phyloP scores from a whole-genome alignment of 2,888 invertebrate genomes.

The Drosophila borborema region DNA sequence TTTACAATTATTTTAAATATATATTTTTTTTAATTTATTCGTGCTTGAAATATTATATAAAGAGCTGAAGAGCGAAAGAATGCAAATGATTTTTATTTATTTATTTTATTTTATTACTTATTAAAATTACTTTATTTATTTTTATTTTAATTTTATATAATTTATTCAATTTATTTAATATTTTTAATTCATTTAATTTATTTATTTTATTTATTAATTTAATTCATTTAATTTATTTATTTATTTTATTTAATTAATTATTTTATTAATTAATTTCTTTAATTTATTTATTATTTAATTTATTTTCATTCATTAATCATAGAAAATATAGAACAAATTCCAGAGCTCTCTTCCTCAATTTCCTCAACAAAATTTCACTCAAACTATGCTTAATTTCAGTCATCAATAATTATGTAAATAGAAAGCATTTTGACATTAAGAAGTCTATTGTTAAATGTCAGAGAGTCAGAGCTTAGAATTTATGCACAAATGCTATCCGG shows the following conservation, averaged over 20 bases:
- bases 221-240: too few relatives aligned
- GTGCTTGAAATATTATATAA: neutral
- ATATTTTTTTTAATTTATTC: neutral
- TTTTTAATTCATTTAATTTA: too few relatives aligned
- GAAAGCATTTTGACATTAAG: neutral
- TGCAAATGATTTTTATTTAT: neutral
- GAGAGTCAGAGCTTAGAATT: neutral
- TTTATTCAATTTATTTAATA: too few relatives aligned
- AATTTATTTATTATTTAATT: too few relatives aligned
- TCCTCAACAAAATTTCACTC: neutral
- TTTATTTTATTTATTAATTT: too few relatives aligned
- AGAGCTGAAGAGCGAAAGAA: too few relatives aligned
- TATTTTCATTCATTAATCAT: too few relatives aligned
- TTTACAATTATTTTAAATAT: neutral
- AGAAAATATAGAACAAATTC: neutral
- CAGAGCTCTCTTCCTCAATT: neutral
- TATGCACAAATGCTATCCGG: conserved; percentile 12
- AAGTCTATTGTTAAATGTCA: neutral
- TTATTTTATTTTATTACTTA: too few relatives aligned
- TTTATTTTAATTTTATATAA: too few relatives aligned
- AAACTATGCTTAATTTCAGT: neutral
- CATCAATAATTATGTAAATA: neutral
- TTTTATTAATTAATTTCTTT: too few relatives aligned
- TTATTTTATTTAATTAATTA: too few relatives aligned
- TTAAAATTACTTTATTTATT: too few relatives aligned